Evolutionary conservation across 2,113 vertebrate genomes (phyloP).

Genomic region (Hassar affinis): DNA sequence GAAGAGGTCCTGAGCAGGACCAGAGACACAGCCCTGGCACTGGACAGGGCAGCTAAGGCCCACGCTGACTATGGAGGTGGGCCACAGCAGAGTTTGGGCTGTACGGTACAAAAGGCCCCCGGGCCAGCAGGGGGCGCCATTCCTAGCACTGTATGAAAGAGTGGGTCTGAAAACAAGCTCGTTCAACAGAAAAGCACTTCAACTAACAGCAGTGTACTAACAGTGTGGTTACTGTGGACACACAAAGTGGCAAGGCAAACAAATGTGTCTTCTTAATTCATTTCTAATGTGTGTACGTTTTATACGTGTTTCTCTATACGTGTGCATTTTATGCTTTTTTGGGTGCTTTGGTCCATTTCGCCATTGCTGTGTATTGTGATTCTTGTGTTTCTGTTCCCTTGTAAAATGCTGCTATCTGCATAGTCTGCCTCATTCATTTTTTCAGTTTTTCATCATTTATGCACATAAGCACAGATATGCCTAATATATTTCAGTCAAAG

Average conservation of each 20-base stretch:
- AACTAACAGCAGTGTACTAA: conserved; percentile 27
- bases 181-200: conserved; percentile 31
- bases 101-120: conserved; percentile 79
- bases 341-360: conserved; percentile 56
- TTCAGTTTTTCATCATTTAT: conserved; percentile 23
- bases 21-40: conserved; percentile 76
- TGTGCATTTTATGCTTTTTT: conserved; percentile 60
- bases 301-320: conserved; percentile 46
- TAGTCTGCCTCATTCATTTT: conserved; percentile 53
- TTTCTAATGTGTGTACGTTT: conserved; percentile 54
- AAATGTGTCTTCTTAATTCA: conserved; percentile 58
- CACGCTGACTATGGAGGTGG: conserved; percentile 89
- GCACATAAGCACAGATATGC: conserved; percentile 15
- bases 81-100: conserved; percentile 80
- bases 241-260: conserved; percentile 50
- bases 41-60: conserved; percentile 78
- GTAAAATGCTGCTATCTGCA: conserved; percentile 60
- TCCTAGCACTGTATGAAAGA: conserved; percentile 64
- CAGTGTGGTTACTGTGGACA: neutral
- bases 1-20: conserved; percentile 88
- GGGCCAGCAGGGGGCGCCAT: conserved; percentile 70
- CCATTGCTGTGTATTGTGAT: conserved; percentile 64
- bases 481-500: conserved; percentile 21
- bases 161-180: conserved; percentile 11
- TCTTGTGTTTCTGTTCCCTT: conserved; percentile 60